Evolutionary conservation across 2,113 vertebrate genomes (phyloP).

Genomic region (Hassar affinis): DNA sequence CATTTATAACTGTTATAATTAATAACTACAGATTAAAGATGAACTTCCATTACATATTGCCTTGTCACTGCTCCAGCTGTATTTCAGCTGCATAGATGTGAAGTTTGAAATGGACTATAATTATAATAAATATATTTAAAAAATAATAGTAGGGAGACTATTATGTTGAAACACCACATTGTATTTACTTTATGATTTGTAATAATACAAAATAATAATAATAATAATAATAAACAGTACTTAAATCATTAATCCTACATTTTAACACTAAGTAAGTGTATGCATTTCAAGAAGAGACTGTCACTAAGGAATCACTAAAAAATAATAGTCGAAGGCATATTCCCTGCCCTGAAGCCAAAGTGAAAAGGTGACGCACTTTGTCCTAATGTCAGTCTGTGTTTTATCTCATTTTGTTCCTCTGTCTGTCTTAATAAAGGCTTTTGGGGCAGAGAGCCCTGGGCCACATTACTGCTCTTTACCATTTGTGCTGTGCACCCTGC

Average conservation of each 20-base stretch:
- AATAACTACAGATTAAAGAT: no score
- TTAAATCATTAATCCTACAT: not conserved
- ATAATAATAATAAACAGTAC: not conserved
- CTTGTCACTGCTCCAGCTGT: not conserved
- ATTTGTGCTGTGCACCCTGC: constrained; percentile 60
- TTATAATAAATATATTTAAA: not conserved
- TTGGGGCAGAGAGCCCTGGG: constrained; percentile 55
- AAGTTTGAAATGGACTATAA: not conserved
- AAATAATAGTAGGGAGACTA: not conserved
- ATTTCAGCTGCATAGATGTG: not conserved
- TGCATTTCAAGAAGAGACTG: not conserved
- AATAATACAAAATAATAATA: no score
- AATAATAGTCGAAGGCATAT: constrained; percentile 40
- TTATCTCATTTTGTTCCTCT: constrained; percentile 55
- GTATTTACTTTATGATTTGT: not conserved
- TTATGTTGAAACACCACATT: not conserved
- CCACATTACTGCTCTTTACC: constrained; percentile 67
- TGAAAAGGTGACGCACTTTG: constrained; percentile 45
- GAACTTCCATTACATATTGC: no score
- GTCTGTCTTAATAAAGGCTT: constrained; percentile 49
- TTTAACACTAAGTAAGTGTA: not conserved
- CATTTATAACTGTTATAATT: no score
- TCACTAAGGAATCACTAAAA: not conserved
- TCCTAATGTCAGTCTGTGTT: constrained; percentile 56
- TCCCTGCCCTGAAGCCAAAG: constrained; percentile 48